A percentile compares a stretch with the other conserved stretches of the same genome.
These are phyloP conservation scores for Drosophila limbata DNA, from an alignment of 2,888 invertebrate species.

Conservation along the genomic window DNA sequence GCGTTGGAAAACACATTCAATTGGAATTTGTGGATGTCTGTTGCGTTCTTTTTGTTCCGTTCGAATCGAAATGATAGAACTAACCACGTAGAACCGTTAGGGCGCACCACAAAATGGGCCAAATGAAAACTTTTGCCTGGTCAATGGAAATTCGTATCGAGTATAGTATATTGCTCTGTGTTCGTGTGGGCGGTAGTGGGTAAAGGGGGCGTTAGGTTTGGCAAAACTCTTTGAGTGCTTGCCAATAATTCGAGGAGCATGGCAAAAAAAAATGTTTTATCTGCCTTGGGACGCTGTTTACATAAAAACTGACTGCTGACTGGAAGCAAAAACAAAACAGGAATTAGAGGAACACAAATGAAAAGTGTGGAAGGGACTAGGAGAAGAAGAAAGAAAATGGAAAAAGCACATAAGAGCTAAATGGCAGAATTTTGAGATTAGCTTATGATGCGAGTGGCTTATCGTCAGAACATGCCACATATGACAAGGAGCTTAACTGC, in stretches of 20 bases:
- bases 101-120: constrained; percentile 59
- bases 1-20: constrained; percentile 48
- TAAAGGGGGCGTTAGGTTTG: constrained; percentile 29
- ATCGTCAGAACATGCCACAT: constrained; percentile 57
- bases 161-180: background rate
- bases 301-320: constrained; percentile 68
- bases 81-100: constrained; percentile 51
- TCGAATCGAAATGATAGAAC: constrained; percentile 44
- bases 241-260: constrained; percentile 70
- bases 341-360: constrained; percentile 32
- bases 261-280: constrained; percentile 60
- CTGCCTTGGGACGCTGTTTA: constrained; percentile 64
- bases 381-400: constrained; percentile 8
- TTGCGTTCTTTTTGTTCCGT: constrained; percentile 4
- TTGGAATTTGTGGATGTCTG: constrained; percentile 8
- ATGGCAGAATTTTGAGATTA: constrained; percentile 68
- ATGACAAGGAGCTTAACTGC: constrained; percentile 58
- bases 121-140: constrained; percentile 55
- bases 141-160: constrained; percentile 44
- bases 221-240: constrained; percentile 62
- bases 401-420: constrained; percentile 36
- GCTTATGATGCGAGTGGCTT: constrained; percentile 59
- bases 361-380: constrained; percentile 4
- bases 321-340: constrained; percentile 13
- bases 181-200: constrained; percentile 4